phyloP scores from a whole-genome alignment of 2,113 vertebrate genomes.

The Laterallus jamaicensis region DNA sequence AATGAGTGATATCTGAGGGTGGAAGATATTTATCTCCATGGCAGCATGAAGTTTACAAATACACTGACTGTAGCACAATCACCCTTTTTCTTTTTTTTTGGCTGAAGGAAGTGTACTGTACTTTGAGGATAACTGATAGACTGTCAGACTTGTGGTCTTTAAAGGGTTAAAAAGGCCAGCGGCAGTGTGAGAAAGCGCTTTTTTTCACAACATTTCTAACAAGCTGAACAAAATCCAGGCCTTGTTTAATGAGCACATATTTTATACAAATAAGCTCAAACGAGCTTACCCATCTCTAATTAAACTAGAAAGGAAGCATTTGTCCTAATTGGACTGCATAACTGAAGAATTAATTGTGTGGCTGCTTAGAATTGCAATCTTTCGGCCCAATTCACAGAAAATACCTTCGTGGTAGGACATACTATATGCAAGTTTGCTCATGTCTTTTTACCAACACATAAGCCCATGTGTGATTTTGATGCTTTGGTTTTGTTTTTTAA shows the following conservation, averaged over 20 bases:
- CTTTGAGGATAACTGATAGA: neutral
- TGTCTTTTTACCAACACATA: conserved; percentile 10
- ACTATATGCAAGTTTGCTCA: conserved; percentile 50
- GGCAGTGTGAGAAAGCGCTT: conserved; percentile 64
- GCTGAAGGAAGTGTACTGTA: neutral
- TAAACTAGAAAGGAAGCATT: conserved; percentile 78
- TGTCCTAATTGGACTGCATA: conserved; percentile 80
- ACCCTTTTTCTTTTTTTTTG: neutral
- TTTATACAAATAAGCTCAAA: conserved; percentile 81
- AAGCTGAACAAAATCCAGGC: conserved; percentile 78
- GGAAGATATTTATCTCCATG: neutral
- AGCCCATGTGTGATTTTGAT: neutral
- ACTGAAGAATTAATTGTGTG: conserved; percentile 78
- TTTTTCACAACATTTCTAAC: conserved; percentile 72
- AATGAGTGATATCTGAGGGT: neutral
- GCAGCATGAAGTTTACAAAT: neutral
- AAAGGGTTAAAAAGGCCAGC: conserved; percentile 63
- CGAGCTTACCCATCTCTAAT: conserved; percentile 76
- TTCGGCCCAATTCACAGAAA: conserved; percentile 68
- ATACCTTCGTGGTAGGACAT: conserved; percentile 45
- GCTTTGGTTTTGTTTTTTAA: neutral
- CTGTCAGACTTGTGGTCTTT: conserved; percentile 5
- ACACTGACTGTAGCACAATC: neutral
- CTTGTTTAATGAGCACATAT: conserved; percentile 81
- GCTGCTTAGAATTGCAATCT: conserved; percentile 77